Evolutionary conservation across 2,113 vertebrate species (phyloP).

Genomic region (Hippolais icterina): DNA sequence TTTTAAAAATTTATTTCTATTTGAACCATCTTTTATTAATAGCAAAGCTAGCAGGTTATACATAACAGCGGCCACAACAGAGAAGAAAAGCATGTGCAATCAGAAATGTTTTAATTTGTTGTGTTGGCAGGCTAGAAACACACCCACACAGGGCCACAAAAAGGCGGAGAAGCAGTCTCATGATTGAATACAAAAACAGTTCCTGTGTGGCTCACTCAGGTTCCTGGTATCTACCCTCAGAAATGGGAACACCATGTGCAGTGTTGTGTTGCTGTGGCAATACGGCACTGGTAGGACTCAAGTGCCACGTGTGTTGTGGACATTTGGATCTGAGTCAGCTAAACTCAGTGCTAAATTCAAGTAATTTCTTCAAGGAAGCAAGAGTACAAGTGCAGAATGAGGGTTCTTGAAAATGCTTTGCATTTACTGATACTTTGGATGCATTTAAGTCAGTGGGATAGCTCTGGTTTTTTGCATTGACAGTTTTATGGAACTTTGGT

Average conservation of each 20-base stretch:
- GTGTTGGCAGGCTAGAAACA: slow-evolving; percentile 36
- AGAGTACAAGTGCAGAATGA: not conserved
- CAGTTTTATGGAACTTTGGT: not conserved
- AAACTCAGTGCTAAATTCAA: not conserved
- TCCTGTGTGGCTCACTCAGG: not conserved
- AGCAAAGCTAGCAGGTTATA: not conserved
- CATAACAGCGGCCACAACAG: not conserved
- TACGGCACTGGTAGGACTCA: rapidly evolving
- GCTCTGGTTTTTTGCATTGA: not conserved
- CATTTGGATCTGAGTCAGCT: not conserved
- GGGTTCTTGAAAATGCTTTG: not conserved
- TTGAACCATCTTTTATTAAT: not conserved
- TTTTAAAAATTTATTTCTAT: not conserved
- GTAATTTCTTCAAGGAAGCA: not conserved
- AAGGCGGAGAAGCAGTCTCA: not conserved
- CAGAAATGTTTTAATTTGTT: slow-evolving; percentile 49
- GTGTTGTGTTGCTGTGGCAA: not conserved
- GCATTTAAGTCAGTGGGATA: not conserved
- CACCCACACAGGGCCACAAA: not conserved
- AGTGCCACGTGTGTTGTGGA: not conserved
- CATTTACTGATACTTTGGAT: not conserved
- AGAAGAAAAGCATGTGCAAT: not conserved
- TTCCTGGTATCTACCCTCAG: not conserved
- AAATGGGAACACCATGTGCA: not conserved
- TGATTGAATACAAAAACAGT: not conserved